These are phyloP conservation scores for Umimayanthus chanpuru DNA, from an alignment of 92 coral and sea anemone genomes.

Conservation along the genomic window DNA sequence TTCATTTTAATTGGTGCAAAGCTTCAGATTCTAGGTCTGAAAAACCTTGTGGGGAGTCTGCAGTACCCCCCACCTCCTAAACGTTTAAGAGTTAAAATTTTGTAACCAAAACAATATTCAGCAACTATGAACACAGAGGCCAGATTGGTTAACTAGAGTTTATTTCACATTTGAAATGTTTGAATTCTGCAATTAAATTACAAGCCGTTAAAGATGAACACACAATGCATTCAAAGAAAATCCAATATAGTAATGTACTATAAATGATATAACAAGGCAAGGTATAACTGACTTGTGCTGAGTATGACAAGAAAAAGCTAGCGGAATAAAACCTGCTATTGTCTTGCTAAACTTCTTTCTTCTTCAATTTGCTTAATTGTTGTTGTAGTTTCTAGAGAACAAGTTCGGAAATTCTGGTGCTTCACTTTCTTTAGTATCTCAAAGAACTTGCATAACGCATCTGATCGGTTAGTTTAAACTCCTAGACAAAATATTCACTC, in stretches of 20 bases:
- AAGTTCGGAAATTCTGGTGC: background rate
- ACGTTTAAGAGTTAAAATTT: no score
- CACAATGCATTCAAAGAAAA: background rate
- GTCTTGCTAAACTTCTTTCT: background rate
- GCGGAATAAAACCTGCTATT: background rate
- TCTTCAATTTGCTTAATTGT: no score
- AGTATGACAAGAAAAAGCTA: background rate
- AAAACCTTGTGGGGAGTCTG: no score
- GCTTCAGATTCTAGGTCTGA: no score
- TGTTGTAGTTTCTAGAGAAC: background rate
- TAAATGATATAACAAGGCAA: no score
- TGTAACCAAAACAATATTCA: background rate
- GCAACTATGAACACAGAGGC: background rate
- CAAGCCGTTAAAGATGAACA: background rate
- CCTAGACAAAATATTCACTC: background rate
- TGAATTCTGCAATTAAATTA: background rate
- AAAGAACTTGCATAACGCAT: background rate
- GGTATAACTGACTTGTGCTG: background rate
- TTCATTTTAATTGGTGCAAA: no score
- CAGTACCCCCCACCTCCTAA: no score
- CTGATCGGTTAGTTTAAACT: background rate
- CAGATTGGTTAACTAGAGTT: background rate
- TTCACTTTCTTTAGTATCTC: background rate
- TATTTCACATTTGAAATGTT: slow-evolving; percentile 6
- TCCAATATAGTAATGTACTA: background rate